Base-by-base conservation (phyloP, 2,797 vertebrate genomes). In the Ctenosaura bakeri region DNA sequence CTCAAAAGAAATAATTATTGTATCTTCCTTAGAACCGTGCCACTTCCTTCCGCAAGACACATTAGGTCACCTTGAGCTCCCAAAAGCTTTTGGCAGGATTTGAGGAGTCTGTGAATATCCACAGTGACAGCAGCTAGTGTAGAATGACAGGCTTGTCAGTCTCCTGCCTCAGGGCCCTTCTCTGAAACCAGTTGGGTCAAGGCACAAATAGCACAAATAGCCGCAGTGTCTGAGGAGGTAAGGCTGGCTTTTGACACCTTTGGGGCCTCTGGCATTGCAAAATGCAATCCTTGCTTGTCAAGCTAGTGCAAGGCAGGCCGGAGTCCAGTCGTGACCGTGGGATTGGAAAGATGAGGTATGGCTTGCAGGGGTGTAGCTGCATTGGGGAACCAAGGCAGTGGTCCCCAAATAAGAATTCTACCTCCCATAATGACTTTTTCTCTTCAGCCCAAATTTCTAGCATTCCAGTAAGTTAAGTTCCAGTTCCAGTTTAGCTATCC, bases 161-260 rank as follows among this genome's bases (percentile, higher is more conserved):
- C 52, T 74, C 35, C 66, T n/a, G 52, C 79, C 87, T 73, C 18
- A 1, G 52, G 87, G 66, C 35, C 1, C 77, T 46, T 80, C 78
- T 88, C 35, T 26, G 35, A 74, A 73, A 73, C 79, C 52, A 59
- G 80, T 35, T 59, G 35, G 79, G 78, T 73, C 66, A 88, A 82
- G 64, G 66, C 64, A 56, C 78, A 73, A 32, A 73, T 12, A 20
- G 66, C 64, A 56, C 78, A 73, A 32, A 73, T 12, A 20, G 6
- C 46, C 3, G 66, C n/a, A 16, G 46, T 4, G 46, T 29, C 7
- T 7, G 46, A 59, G 46, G n/a, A 24, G 22, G 32, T 6, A 54
- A 24, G 24, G 20, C 54, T 35, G 32, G 26, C 0, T 66, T 16
- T n/a, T 18, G 77, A 24, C 62, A 69, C 59, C n/a, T 32, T 76